A percentile compares a stretch with the other conserved stretches of the same genome.
These are phyloP conservation scores for Drosophila suzukii DNA, from an alignment of 1,140 invertebrate genomes.

Conservation along the genomic window DNA sequence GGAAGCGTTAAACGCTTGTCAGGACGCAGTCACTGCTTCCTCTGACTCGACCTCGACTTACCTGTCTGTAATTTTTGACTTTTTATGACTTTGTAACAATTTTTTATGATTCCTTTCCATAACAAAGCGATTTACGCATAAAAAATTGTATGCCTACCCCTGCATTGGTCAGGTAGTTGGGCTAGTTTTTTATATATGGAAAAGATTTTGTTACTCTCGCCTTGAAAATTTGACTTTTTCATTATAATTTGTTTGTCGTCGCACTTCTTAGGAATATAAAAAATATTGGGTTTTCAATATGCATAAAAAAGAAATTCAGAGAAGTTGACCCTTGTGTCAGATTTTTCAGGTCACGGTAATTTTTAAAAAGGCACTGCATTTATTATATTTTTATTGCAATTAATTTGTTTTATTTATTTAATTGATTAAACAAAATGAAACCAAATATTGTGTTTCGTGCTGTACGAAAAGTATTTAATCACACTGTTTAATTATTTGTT, in stretches of 20 bases:
- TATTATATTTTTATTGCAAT: no score
- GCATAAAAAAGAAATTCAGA: conserved; percentile 31
- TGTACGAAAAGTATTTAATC: no score
- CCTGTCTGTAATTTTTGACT: conserved; percentile 61
- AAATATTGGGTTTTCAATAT: conserved; percentile 33
- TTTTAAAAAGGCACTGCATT: background rate
- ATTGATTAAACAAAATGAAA: no score
- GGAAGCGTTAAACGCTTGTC: conserved; percentile 66
- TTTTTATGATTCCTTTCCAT: conserved; percentile 73
- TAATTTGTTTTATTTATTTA: no score
- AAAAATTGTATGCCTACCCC: conserved; percentile 42
- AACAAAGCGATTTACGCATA: conserved; percentile 60
- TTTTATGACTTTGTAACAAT: conserved; percentile 82
- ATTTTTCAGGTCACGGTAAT: background rate
- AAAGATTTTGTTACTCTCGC: conserved; percentile 45
- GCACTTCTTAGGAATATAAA: conserved; percentile 52
- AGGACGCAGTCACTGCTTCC: conserved; percentile 51
- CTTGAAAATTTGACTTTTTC: conserved; percentile 74
- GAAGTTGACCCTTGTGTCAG: conserved; percentile 1
- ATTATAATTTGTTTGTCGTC: conserved; percentile 67
- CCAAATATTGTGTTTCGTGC: no score
- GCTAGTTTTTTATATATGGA: conserved; percentile 52
- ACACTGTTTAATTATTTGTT: no score
- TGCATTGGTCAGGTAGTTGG: conserved; percentile 41
- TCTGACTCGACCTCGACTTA: conserved; percentile 17